These are phyloP conservation scores for Pecten maximus DNA, from an alignment of 2,888 invertebrate species.

Conservation along the genomic window DNA sequence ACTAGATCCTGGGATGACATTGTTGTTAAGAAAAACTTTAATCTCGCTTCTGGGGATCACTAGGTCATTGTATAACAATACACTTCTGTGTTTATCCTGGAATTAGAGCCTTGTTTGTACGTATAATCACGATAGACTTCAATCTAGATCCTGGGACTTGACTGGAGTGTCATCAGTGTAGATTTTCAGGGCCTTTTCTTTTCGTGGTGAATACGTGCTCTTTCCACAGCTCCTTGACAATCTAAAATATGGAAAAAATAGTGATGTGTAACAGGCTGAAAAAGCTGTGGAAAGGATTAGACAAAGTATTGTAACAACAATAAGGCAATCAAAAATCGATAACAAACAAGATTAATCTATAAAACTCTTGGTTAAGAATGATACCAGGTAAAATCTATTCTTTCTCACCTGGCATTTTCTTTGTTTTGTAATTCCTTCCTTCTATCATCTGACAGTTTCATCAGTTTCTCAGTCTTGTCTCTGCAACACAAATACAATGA, in stretches of 20 bases:
- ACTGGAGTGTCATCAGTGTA: conserved; percentile 85
- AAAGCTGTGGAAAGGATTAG: neutral
- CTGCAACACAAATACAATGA: conserved; percentile 81
- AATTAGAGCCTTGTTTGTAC: neutral
- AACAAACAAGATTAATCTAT: too few species aligned
- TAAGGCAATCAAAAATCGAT: too few species aligned
- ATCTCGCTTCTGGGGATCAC: neutral
- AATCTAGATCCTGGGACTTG: conserved; percentile 64
- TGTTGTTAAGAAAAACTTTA: neutral
- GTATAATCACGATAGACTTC: neutral
- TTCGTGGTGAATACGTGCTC: conserved; percentile 85
- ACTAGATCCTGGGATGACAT: neutral
- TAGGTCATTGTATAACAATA: neutral
- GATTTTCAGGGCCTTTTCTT: conserved; percentile 89
- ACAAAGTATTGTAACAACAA: conserved; percentile 7
- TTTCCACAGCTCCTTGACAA: conserved; percentile 66
- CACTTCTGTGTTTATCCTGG: neutral
- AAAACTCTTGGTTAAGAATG: too few species aligned
- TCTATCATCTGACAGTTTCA: conserved; percentile 86
- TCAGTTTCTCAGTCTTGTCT: conserved; percentile 86
- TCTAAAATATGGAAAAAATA: conserved; percentile 59
- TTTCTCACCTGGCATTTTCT: conserved; percentile 84
- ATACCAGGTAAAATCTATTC: too few species aligned
- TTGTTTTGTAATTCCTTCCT: conserved; percentile 86
- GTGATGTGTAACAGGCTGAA: neutral